These are phyloP conservation scores for Drosophila sp. DNA, from an alignment of 1,140 invertebrate genomes.

Conservation along the genomic window DNA sequence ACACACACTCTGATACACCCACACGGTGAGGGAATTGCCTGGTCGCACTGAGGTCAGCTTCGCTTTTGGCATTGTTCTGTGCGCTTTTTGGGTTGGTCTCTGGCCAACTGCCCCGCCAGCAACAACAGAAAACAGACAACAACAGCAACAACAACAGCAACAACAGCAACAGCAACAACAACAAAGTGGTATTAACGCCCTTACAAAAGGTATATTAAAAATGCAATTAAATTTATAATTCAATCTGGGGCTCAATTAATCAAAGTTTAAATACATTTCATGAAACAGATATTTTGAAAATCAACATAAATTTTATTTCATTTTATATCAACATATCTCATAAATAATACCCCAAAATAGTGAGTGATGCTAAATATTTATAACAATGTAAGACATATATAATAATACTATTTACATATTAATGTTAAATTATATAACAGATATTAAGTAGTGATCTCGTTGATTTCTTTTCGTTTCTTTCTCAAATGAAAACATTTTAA, in stretches of 20 bases:
- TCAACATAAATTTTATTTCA: too few species aligned
- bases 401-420: background rate
- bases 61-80: slow-evolving; percentile 54
- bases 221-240: background rate
- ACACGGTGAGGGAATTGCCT: slow-evolving; percentile 16
- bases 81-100: slow-evolving; percentile 56
- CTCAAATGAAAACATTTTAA: background rate
- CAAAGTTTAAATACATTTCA: too few species aligned
- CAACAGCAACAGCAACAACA: too few species aligned
- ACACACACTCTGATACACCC: slow-evolving; percentile 28
- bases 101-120: background rate
- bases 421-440: too few species aligned
- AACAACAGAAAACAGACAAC: too few species aligned
- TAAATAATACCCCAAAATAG: too few species aligned
- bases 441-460: too few species aligned
- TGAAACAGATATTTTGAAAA: too few species aligned
- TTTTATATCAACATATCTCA: too few species aligned
- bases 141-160: too few species aligned
- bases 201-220: slow-evolving; percentile 21
- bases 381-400: background rate
- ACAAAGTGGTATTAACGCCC: slow-evolving; percentile 19
- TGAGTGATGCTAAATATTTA: too few species aligned
- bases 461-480: background rate
- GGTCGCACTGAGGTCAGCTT: slow-evolving; percentile 60
- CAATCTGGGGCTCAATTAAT: too few species aligned